Conservation (phyloP, 2,797 vertebrate genomes). For the Rhabdophis nuchalis region DNA sequence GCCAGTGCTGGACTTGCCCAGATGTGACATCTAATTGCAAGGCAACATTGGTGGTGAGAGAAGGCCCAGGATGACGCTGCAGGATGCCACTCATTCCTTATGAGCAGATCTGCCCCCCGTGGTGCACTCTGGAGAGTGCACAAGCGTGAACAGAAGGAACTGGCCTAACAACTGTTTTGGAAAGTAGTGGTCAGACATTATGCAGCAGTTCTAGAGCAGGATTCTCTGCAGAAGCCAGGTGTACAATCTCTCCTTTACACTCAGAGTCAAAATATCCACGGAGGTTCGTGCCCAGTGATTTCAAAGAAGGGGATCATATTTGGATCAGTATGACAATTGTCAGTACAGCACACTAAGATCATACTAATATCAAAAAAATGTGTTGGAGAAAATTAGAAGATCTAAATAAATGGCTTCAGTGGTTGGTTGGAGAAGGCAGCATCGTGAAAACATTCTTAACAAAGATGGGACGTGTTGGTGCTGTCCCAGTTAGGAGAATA, state of each 20-base stretch:
- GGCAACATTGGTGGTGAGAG: neutral
- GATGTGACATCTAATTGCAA: neutral
- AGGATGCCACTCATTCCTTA: neutral
- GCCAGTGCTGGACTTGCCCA: neutral
- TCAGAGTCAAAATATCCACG: neutral
- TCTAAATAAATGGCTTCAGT: neutral
- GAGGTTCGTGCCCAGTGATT: neutral
- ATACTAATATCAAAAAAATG: neutral
- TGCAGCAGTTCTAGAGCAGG: neutral
- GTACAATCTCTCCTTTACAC: neutral
- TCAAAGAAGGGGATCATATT: neutral
- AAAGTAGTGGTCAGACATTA: neutral
- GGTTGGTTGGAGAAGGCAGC: neutral
- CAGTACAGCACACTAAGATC: neutral
- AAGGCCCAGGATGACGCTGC: neutral
- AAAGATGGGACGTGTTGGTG: neutral
- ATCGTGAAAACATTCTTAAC: neutral
- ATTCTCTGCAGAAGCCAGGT: neutral
- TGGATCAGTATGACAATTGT: neutral
- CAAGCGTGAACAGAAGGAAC: neutral
- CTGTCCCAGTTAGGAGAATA: neutral
- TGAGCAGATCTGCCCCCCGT: neutral
- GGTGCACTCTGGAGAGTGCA: neutral
- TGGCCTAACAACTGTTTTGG: neutral
- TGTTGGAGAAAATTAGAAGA: neutral